phyloP scores from a whole-genome alignment of 2,797 vertebrate species.

The Myripristis murdjan region DNA sequence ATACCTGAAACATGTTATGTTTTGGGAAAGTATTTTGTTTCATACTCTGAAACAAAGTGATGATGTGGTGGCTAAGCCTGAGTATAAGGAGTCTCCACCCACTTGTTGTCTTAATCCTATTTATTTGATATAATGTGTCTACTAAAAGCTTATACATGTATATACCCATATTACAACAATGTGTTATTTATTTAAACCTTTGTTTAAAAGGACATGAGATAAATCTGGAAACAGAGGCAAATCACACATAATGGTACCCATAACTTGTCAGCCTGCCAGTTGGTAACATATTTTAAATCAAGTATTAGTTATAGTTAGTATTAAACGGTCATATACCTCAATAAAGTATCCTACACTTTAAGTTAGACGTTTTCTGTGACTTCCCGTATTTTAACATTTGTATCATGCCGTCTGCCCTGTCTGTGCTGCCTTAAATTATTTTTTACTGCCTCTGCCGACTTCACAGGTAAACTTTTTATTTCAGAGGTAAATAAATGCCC shows the following conservation, averaged over 20 bases:
- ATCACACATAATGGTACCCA: too few species aligned
- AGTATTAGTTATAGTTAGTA: too few species aligned
- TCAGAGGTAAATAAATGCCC: background rate
- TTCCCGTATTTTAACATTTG: background rate
- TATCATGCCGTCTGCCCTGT: background rate
- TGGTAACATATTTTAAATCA: background rate
- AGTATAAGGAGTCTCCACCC: too few species aligned
- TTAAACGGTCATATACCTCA: constrained; percentile 15
- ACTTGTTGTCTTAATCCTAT: background rate
- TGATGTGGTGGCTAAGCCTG: background rate
- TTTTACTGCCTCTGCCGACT: background rate
- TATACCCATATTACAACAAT: background rate
- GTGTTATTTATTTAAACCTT: background rate
- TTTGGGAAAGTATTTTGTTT: background rate
- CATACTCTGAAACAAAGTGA: background rate
- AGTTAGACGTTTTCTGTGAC: background rate
- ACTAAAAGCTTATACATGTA: too few species aligned
- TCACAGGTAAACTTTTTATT: background rate
- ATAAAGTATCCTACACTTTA: background rate
- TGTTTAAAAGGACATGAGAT: too few species aligned
- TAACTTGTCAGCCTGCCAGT: too few species aligned
- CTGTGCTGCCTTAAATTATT: background rate
- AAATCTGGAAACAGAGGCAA: too few species aligned
- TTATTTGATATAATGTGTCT: too few species aligned
- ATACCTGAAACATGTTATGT: background rate